phyloP scores from a whole-genome alignment of 2,797 vertebrate genomes.

The Eulemur mongoz region DNA sequence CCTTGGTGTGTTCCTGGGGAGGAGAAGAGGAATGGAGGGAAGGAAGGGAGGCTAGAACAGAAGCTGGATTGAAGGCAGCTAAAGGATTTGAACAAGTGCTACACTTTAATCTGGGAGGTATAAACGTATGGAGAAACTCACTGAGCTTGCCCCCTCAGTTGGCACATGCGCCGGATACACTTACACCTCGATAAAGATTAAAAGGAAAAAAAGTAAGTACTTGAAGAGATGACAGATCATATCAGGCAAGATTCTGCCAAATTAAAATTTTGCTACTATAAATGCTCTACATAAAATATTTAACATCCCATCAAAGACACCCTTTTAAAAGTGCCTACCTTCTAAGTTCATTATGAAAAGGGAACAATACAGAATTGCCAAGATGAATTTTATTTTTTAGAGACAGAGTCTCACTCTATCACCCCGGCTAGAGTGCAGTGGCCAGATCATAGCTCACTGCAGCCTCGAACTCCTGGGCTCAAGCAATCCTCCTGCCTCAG shows the following conservation, averaged over 20 bases:
- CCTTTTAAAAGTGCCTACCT: background rate
- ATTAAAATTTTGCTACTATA: background rate
- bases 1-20: background rate
- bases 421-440: background rate
- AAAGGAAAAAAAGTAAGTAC: background rate
- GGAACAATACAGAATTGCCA: background rate
- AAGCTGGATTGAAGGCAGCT: background rate
- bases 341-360: background rate
- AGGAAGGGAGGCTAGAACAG: background rate
- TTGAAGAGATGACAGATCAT: constrained; percentile 1
- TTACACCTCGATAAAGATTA: background rate
- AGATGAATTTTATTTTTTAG: background rate
- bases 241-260: background rate
- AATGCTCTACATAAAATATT: background rate
- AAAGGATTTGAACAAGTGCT: background rate
- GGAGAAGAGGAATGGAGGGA: background rate
- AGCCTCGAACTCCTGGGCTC: background rate
- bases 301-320: background rate
- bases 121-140: background rate
- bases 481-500: background rate
- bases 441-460: background rate
- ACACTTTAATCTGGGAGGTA: background rate
- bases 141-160: background rate
- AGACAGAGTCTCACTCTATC: background rate
- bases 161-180: background rate